These are phyloP conservation scores for Labrus mixtus DNA, from an alignment of 2,113 vertebrate genomes.

Conservation along the genomic window DNA sequence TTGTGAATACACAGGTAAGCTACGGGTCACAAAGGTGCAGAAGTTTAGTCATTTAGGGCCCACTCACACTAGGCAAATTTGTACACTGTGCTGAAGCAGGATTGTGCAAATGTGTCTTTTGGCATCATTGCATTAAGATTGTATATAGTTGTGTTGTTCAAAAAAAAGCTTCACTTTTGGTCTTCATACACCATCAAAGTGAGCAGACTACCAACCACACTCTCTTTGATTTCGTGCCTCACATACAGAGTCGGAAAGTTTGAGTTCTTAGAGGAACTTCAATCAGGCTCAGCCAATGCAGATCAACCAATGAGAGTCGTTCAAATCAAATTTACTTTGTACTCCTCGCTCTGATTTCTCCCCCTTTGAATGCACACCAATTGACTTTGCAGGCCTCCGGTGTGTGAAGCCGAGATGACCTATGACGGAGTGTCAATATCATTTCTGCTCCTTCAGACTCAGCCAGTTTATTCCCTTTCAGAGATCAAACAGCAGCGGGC, in stretches of 20 bases:
- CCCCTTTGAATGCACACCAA: conserved; percentile 50
- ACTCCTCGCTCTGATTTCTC: conserved; percentile 39
- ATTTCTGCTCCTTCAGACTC: conserved; percentile 60
- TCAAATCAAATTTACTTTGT: conserved; percentile 34
- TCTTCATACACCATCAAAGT: neutral
- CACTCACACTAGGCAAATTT: no score
- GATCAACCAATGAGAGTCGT: conserved; percentile 1
- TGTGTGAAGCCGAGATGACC: conserved; percentile 62
- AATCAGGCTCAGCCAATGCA: neutral
- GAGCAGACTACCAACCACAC: neutral
- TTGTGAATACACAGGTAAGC: no score
- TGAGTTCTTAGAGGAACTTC: neutral
- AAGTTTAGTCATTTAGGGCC: no score
- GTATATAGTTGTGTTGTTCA: no score
- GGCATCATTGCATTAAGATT: no score
- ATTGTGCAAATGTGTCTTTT: no score
- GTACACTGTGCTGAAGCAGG: no score
- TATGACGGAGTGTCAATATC: conserved; percentile 53
- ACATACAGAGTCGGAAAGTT: conserved; percentile 16
- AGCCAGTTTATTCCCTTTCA: conserved; percentile 66
- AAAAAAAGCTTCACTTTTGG: neutral
- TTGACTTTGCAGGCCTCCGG: conserved; percentile 22
- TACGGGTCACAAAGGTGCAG: no score
- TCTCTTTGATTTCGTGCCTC: neutral
- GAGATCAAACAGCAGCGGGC: conserved; percentile 69